Base-by-base conservation (phyloP, 1,140 invertebrate genomes). In the Danaus melanippus region DNA sequence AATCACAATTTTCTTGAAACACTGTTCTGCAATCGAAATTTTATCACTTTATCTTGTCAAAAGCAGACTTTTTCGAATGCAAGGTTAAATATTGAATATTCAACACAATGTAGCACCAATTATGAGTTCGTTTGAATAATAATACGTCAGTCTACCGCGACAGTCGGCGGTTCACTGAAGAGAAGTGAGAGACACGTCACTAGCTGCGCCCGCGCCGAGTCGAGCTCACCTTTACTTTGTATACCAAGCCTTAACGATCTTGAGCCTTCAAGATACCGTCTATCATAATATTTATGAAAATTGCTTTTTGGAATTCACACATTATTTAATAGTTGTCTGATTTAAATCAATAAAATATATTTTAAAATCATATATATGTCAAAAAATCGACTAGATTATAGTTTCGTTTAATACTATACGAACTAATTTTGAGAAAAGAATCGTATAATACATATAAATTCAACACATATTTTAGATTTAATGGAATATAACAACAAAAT, bases 151-250 rank as follows among this genome's bases (percentile, higher is more conserved):
- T 48, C 46, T 62, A 32, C 64, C 58, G 55, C 67, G 60, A 61
- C 62, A 58, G 67, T 67, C 69, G 71, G 74, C 80, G 79, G 68
- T 69, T 71, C 58, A 84, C 82, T 85, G 69, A 67, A 74, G 73
- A 69, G 76, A 79, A 75, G 70, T 71, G 69, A 71, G 72, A 73
- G 74, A 82, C 77, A 84, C 79, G 80, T 82, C 79, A 84, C 74
- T 62, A 62, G 69, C 62, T 80, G 78, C 79, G 83, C 79, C 70
- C 74, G 77, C 74, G 79, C 75, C 60, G 66, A 32, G 21, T 5
- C 21, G 21, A 70, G 66, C 74, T 80, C 72, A 82, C 79, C 79
- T 86, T 82, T 82, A 77, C 77, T 71, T 75, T 56, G 44, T 71
- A n/a, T 72, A 72, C 45, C 48, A 45, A 53, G 69, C 64, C 53